A percentile compares a stretch with the other conserved stretches of the same genome.
These are phyloP conservation scores for Condylura cristata DNA, from an alignment of 2,113 vertebrate genomes.

Conservation along the genomic window DNA sequence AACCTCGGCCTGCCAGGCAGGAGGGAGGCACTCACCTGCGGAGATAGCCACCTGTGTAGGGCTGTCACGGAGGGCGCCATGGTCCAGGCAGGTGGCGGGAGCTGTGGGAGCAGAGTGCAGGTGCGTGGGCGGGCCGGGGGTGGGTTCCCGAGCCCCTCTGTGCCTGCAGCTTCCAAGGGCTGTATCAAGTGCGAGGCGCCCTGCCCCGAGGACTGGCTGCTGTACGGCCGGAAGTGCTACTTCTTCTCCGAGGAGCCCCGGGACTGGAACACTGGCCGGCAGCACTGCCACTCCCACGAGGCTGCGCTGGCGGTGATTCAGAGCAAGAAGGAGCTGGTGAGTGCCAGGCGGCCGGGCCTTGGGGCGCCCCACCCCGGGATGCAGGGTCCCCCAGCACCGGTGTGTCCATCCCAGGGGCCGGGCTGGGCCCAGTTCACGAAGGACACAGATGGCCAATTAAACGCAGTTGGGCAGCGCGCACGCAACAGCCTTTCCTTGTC, in stretches of 20 bases:
- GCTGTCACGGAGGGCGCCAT: neutral
- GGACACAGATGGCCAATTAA: too few species aligned
- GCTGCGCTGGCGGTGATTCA: constrained; percentile 72
- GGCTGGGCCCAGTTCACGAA: too few species aligned
- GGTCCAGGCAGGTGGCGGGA: neutral
- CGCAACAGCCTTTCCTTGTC: too few species aligned
- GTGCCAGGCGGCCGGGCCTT: too few species aligned
- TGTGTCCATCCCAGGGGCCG: too few species aligned
- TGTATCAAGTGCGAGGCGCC: constrained; percentile 78
- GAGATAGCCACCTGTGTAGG: neutral
- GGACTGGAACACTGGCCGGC: constrained; percentile 78
- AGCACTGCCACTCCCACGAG: constrained; percentile 73
- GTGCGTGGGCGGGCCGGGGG: neutral
- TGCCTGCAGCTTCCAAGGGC: constrained; percentile 74
- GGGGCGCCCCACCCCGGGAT: too few species aligned
- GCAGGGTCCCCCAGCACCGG: too few species aligned
- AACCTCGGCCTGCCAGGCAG: neutral
- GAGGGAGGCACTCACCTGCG: neutral
- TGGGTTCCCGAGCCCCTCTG: neutral
- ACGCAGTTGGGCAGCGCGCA: too few species aligned
- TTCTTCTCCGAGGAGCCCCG: constrained; percentile 75
- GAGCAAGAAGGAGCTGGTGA: constrained; percentile 80
- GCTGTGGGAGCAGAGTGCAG: fast-evolving
- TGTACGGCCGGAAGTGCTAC: constrained; percentile 77
- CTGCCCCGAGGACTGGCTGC: constrained; percentile 79